These are phyloP conservation scores for Drosophila athabasca DNA, from an alignment of 1,140 invertebrate genomes.

Conservation along the genomic window DNA sequence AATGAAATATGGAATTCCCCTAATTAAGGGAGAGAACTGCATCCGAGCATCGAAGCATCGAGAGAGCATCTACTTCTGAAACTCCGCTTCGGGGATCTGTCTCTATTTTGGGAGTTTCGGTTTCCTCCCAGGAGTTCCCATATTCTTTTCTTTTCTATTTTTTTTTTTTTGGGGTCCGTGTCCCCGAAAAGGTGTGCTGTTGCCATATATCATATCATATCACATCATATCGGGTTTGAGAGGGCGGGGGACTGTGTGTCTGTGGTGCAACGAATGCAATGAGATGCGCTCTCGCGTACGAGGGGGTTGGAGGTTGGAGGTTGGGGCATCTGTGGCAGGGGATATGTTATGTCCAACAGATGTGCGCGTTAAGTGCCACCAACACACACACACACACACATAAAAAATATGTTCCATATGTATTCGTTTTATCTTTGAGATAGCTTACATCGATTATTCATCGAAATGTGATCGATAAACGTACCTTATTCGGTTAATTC, in stretches of 20 bases:
- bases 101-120: slow-evolving; percentile 32
- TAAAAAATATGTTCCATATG: too few relatives aligned
- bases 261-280: slow-evolving; percentile 42
- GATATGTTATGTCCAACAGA: slow-evolving; percentile 53
- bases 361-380: slow-evolving; percentile 39
- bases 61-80: too few relatives aligned
- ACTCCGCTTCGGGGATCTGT: slow-evolving; percentile 19
- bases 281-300: slow-evolving; percentile 32
- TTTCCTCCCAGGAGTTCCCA: slow-evolving; percentile 18
- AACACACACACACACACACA: background rate
- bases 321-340: slow-evolving; percentile 22
- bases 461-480: too few relatives aligned
- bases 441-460: too few relatives aligned
- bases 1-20: slow-evolving; percentile 63
- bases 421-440: too few relatives aligned
- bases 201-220: slow-evolving; percentile 40
- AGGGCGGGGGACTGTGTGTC: background rate
- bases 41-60: too few relatives aligned
- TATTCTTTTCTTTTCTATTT: background rate
- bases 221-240: background rate
- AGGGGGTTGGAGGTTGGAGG: background rate
- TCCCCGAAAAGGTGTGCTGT: slow-evolving; percentile 26
- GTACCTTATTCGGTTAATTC: too few relatives aligned
- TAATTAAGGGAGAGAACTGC: slow-evolving; percentile 25
- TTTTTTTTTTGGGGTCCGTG: background rate